Evolutionary conservation across 2,888 invertebrate genomes (phyloP).

Genomic region (Metalampra italica): DNA sequence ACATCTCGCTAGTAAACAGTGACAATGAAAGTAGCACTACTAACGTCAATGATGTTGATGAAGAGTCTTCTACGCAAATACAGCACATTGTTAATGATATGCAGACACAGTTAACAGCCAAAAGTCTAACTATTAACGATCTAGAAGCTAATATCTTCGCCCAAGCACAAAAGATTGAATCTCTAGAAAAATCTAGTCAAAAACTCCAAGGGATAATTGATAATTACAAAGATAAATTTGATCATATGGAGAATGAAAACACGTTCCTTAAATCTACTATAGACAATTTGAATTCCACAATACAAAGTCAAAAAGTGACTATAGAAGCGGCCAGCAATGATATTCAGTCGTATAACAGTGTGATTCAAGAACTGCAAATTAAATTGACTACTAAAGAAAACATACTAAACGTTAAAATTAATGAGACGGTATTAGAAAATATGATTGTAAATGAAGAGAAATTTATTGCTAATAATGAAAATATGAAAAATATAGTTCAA

Average conservation of each 20-base stretch:
- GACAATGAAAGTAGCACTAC: constrained; percentile 46
- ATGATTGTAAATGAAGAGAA: constrained; percentile 58
- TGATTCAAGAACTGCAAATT: constrained; percentile 53
- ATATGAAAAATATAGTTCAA: constrained; percentile 56
- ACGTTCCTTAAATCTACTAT: constrained; percentile 42
- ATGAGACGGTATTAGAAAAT: constrained; percentile 39
- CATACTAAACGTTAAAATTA: constrained; percentile 26
- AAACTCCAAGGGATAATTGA: constrained; percentile 38
- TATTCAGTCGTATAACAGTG: constrained; percentile 45
- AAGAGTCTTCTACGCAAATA: constrained; percentile 23
- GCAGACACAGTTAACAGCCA: constrained; percentile 37
- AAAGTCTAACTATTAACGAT: constrained; percentile 40
- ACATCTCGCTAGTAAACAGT: constrained; percentile 52
- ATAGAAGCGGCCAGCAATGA: constrained; percentile 41
- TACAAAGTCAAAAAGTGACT: constrained; percentile 44
- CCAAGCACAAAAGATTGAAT: constrained; percentile 41
- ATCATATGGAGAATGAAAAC: constrained; percentile 45
- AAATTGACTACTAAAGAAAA: constrained; percentile 41
- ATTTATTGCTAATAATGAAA: constrained; percentile 60
- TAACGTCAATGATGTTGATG: constrained; percentile 26
- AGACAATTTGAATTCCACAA: constrained; percentile 46
- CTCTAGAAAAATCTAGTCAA: constrained; percentile 42
- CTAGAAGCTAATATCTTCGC: constrained; percentile 42
- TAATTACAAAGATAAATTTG: constrained; percentile 39
- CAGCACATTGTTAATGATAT: constrained; percentile 33